phyloP scores from a whole-genome alignment of 2,797 vertebrate genomes.

The Novumbra hubbsi region DNA sequence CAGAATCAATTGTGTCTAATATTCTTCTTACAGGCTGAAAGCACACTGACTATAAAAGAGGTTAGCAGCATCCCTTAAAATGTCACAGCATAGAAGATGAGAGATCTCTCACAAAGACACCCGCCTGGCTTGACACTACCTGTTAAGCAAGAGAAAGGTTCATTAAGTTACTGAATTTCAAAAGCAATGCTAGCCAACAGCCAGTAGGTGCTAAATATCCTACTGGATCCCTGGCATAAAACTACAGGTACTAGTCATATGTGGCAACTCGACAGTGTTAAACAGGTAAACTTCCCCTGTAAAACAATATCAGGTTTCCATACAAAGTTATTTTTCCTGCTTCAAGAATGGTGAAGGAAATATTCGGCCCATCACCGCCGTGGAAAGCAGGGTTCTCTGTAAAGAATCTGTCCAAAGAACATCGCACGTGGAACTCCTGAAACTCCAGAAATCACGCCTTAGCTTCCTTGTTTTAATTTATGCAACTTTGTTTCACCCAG shows the following conservation, averaged over 20 bases:
- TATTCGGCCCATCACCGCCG: constrained; percentile 54
- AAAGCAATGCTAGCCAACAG: background rate
- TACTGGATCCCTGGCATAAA: background rate
- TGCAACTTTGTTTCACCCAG: constrained; percentile 61
- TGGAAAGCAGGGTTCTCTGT: constrained; percentile 64
- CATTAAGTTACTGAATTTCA: background rate
- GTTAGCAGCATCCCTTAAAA: background rate
- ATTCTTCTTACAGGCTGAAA: background rate
- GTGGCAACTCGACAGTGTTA: constrained; percentile 62
- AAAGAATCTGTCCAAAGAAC: constrained; percentile 66
- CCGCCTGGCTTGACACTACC: background rate
- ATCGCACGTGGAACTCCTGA: constrained; percentile 73
- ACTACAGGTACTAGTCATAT: constrained; percentile 11
- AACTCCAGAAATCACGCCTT: constrained; percentile 72
- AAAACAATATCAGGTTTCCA: constrained; percentile 66
- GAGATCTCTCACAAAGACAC: background rate
- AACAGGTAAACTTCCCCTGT: constrained; percentile 60
- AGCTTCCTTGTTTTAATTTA: constrained; percentile 67
- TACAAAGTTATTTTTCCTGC: constrained; percentile 52
- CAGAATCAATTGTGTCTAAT: background rate
- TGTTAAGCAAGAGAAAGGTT: background rate
- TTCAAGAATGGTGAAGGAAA: constrained; percentile 65
- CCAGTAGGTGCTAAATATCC: background rate
- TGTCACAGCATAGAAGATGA: background rate
- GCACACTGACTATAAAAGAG: background rate